Base-by-base conservation (phyloP, 1,140 invertebrate species). In the Rhagoletis zephyria region DNA sequence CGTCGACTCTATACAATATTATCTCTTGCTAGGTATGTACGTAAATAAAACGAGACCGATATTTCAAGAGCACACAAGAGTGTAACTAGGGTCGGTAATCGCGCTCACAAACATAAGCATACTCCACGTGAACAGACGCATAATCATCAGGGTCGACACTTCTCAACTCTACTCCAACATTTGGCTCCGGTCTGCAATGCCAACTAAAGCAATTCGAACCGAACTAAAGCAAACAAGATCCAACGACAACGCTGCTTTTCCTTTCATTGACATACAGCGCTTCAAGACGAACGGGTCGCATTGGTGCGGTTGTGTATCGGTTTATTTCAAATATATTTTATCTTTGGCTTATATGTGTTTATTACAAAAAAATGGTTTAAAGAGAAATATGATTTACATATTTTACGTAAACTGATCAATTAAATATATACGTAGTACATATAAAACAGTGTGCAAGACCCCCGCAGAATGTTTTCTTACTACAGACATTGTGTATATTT, bases 221-320 rank as follows among this genome's bases (percentile, higher is more conserved):
- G 48, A 81, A 61, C 88, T 87, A 51, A 90, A 91, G 88, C 91
- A 89, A 92, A 92, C 91, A 92, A 92, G 91, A 92, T 92, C 91
- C 91, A 90, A 89, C 81, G 90, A 90, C 85, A 90, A 89, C 90
- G 89, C 89, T 90, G 91, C 91, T 92, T 92, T 92, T 92, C 91
- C 90, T 92, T 92, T 91, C 91, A 91, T 91, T 91, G 89, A 91
- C 90, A 89, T 89, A 89, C 89, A 89, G 90, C 89, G 90, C 90
- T 89, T 91, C 90, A 90, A 89, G 88, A 87, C 88, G 91, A 88
- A 87, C 90, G 90, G 91, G 91, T 91, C 91, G 88, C 89, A 89
- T 88, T 87, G 85, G 88, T 45, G 87, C 88, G 87, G 65, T 88
- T 59, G 85, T 87, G 65, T 85, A 40, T 19, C 42, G 85, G 19